These are phyloP conservation scores for Cephus cinctus DNA, from an alignment of 1,140 invertebrate genomes.

Conservation along the genomic window DNA sequence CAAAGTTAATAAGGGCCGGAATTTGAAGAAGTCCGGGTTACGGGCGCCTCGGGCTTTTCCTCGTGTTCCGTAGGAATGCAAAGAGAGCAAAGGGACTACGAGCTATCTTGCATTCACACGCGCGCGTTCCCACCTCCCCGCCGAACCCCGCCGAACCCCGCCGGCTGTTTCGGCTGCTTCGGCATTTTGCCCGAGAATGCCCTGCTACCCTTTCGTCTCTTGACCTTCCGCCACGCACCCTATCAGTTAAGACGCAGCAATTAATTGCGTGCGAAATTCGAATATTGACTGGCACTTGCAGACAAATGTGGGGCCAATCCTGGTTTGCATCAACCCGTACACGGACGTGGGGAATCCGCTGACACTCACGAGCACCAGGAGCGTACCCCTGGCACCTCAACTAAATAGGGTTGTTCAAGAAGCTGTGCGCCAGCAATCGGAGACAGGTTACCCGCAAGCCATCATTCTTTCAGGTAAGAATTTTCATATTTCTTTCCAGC, in stretches of 20 bases:
- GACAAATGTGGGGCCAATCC: constrained; percentile 90
- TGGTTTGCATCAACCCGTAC: constrained; percentile 87
- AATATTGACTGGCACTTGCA: constrained; percentile 60
- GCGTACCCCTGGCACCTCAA: constrained; percentile 68
- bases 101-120: constrained; percentile 26
- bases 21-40: constrained; percentile 14
- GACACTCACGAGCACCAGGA: constrained; percentile 81
- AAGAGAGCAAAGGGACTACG: constrained; percentile 38
- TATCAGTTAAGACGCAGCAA: too few species aligned
- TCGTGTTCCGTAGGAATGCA: constrained; percentile 36
- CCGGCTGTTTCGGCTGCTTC: constrained; percentile 20
- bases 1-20: background rate
- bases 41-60: constrained; percentile 24
- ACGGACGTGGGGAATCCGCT: constrained; percentile 82
- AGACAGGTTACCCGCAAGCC: constrained; percentile 92
- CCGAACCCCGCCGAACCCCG: constrained; percentile 15
- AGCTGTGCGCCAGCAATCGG: constrained; percentile 88
- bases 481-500: constrained; percentile 10
- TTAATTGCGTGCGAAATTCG: too few species aligned
- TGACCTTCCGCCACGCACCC: too few species aligned
- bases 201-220: background rate
- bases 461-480: constrained; percentile 82
- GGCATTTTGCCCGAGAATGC: too few species aligned
- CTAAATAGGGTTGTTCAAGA: constrained; percentile 86
- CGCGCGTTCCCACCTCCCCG: constrained; percentile 18